Evolutionary conservation across 2,113 vertebrate species (phyloP).

Genomic region (Ceyx cyanopectus): DNA sequence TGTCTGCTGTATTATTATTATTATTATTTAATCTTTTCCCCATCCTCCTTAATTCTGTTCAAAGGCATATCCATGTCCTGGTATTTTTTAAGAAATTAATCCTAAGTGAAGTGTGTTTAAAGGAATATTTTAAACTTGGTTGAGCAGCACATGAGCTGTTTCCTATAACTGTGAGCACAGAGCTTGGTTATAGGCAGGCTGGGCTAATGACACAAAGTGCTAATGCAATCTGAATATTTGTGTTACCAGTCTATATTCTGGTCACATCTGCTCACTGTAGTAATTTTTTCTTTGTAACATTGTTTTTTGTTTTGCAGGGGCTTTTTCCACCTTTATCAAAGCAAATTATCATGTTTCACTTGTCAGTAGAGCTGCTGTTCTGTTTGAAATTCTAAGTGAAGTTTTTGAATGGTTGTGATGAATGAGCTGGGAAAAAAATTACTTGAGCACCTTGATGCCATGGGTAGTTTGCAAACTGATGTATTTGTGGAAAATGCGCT

Average conservation of each 20-base stretch:
- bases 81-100: neutral
- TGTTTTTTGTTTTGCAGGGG: fast-evolving
- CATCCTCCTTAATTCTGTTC: neutral
- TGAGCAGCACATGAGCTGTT: neutral
- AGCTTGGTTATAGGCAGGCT: neutral
- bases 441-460: neutral
- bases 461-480: neutral
- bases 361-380: neutral
- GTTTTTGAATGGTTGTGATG: neutral
- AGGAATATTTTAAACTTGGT: constrained; percentile 11
- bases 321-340: neutral
- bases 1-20: neutral
- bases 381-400: constrained; percentile 12
- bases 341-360: neutral
- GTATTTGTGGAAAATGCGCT: neutral
- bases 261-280: neutral
- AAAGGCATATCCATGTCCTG: neutral
- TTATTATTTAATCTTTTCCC: neutral
- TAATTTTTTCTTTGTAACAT: neutral
- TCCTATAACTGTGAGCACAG: neutral
- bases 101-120: neutral
- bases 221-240: constrained; percentile 2
- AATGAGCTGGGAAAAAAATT: neutral
- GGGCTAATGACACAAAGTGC: neutral
- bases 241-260: neutral